These are phyloP conservation scores for Epinephelus lanceolatus DNA, from an alignment of 2,113 vertebrate species.

Conservation along the genomic window DNA sequence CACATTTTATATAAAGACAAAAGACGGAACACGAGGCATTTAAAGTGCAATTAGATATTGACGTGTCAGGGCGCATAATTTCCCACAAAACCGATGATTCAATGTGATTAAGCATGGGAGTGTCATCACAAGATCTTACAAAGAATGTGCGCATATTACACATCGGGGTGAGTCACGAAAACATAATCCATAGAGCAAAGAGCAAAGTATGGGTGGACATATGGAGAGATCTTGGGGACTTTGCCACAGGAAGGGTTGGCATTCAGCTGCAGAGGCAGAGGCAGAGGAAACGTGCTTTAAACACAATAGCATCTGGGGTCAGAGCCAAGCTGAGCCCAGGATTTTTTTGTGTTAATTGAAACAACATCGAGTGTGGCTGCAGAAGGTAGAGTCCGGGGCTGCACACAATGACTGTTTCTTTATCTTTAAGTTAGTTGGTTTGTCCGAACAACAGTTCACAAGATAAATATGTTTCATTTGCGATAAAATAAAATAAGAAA, in stretches of 20 bases:
- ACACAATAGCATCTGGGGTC: conserved; percentile 74
- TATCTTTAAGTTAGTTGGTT: conserved; percentile 8
- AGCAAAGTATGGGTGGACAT: conserved; percentile 58
- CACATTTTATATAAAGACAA: conserved; percentile 50
- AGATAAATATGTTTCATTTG: background rate
- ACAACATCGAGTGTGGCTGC: conserved; percentile 39
- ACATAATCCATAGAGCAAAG: conserved; percentile 44
- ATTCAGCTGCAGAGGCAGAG: conserved; percentile 53
- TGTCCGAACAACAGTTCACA: background rate
- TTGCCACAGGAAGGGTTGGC: conserved; percentile 63
- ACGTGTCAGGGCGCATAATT: conserved; percentile 28
- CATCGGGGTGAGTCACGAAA: conserved; percentile 44
- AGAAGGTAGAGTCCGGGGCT: conserved; percentile 8
- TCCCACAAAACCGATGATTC: conserved; percentile 48
- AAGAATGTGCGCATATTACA: conserved; percentile 39
- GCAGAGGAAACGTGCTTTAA: conserved; percentile 56
- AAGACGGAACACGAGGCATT: conserved; percentile 49
- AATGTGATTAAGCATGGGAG: conserved; percentile 24
- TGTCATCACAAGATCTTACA: conserved; percentile 39
- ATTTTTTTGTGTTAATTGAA: conserved; percentile 43
- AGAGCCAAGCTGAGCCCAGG: conserved; percentile 39
- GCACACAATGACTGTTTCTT: conserved; percentile 14
- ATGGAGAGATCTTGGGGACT: conserved; percentile 56
- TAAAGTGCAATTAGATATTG: conserved; percentile 55
- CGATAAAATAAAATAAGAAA: background rate